These are phyloP conservation scores for Podarcis muralis DNA, from an alignment of 2,113 vertebrate species.

Conservation along the genomic window DNA sequence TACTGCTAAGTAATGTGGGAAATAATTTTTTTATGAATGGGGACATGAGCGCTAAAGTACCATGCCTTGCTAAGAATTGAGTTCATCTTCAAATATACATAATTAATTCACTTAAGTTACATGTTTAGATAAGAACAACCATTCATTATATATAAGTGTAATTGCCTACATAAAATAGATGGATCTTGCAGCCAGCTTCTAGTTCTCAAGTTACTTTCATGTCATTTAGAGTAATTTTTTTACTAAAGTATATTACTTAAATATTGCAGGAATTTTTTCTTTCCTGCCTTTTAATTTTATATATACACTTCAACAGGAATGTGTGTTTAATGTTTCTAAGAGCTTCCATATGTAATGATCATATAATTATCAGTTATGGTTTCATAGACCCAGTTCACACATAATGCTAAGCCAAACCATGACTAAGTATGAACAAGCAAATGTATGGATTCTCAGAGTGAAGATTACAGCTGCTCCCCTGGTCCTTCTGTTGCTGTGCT, in stretches of 20 bases:
- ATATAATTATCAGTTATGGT: not conserved
- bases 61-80: conserved; percentile 59
- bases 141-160: conserved; percentile 35
- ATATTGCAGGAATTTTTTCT: not conserved
- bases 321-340: not conserved
- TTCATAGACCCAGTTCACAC: not conserved
- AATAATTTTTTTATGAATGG: conserved; percentile 66
- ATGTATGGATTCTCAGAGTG: no score
- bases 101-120: conserved; percentile 54
- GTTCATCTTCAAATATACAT: conserved; percentile 62
- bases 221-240: not conserved
- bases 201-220: not conserved
- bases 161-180: conserved; percentile 20
- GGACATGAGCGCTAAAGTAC: conserved; percentile 54
- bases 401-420: no score
- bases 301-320: not conserved
- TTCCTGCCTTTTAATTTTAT: not conserved
- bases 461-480: no score
- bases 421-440: no score
- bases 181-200: not conserved
- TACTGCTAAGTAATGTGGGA: conserved; percentile 37
- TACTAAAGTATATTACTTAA: not conserved
- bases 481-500: no score
- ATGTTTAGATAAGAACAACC: conserved; percentile 41
- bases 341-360: not conserved